A percentile compares a stretch with the other conserved stretches of the same genome.
Evolutionary conservation across 2,113 vertebrate species (phyloP).

Genomic region (Uropsilus gracilis): DNA sequence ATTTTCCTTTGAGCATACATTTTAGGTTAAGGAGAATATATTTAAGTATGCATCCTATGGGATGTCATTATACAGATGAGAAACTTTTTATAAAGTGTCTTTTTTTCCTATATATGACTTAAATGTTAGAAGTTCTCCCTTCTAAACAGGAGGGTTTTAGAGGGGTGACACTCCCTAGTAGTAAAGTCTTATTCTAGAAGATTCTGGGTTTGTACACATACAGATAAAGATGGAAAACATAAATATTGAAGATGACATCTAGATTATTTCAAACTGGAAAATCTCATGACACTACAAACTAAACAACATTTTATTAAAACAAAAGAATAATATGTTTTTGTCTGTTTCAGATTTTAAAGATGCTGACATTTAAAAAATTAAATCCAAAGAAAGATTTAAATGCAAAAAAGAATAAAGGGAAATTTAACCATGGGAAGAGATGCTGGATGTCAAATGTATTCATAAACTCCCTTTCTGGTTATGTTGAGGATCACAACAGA

Average conservation of each 20-base stretch:
- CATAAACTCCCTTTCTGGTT: not conserved
- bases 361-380: not conserved
- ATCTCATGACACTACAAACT: not conserved
- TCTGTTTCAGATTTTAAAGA: constrained; percentile 34
- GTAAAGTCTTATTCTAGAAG: not conserved
- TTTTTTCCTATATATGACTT: not conserved
- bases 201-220: not conserved
- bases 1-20: constrained; percentile 9
- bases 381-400: constrained; percentile 55
- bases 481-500: not conserved
- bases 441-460: not conserved
- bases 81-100: not conserved
- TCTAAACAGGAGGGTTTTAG: not conserved
- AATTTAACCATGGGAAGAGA: constrained; percentile 13
- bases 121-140: not conserved
- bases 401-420: not conserved
- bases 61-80: not conserved
- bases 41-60: not conserved
- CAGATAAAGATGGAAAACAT: not conserved
- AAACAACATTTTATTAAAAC: constrained; percentile 22
- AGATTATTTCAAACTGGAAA: constrained; percentile 19
- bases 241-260: not conserved
- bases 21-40: not conserved
- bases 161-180: constrained; percentile 9
- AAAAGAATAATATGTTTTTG: not conserved